These are phyloP conservation scores for Cheilosia vulpina DNA, from an alignment of 2,888 invertebrate genomes.

Conservation along the genomic window DNA sequence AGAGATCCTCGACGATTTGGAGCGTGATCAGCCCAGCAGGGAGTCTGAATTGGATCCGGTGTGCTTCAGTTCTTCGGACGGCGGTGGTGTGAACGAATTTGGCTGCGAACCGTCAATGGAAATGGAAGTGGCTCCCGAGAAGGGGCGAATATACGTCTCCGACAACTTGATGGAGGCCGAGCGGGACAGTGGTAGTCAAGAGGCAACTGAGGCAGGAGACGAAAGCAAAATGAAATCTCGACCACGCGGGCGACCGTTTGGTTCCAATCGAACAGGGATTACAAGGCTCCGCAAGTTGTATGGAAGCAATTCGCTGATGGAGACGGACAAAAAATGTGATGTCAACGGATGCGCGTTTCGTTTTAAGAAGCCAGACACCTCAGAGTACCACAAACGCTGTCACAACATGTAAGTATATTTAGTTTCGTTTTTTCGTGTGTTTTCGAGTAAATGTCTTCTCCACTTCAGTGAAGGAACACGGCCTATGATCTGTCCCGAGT, in stretches of 20 bases:
- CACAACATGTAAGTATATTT: constrained; percentile 78
- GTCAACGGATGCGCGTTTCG: constrained; percentile 82
- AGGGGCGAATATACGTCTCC: constrained; percentile 82
- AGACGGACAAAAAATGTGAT: constrained; percentile 80
- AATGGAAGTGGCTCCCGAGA: constrained; percentile 76
- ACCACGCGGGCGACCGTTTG: constrained; percentile 82
- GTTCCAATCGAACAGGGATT: constrained; percentile 80
- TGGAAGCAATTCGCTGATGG: constrained; percentile 62
- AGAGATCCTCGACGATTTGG: constrained; percentile 73
- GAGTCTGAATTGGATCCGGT: constrained; percentile 51
- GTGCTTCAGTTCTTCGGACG: constrained; percentile 12
- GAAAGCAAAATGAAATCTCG: constrained; percentile 20
- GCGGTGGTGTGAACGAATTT: constrained; percentile 18
- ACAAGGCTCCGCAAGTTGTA: constrained; percentile 78
- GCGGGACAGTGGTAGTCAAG: constrained; percentile 30
- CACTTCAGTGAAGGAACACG: constrained; percentile 72
- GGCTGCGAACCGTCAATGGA: background rate
- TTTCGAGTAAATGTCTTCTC: too few relatives aligned
- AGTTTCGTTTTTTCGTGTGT: background rate
- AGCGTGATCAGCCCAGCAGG: constrained; percentile 68
- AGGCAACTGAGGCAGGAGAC: constrained; percentile 34
- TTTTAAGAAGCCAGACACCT: constrained; percentile 80
- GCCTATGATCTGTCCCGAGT: constrained; percentile 87
- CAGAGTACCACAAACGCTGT: constrained; percentile 81
- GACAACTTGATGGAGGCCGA: constrained; percentile 80